These are phyloP conservation scores for Lepas anatifera DNA, from an alignment of 2,888 invertebrate genomes.

Conservation along the genomic window DNA sequence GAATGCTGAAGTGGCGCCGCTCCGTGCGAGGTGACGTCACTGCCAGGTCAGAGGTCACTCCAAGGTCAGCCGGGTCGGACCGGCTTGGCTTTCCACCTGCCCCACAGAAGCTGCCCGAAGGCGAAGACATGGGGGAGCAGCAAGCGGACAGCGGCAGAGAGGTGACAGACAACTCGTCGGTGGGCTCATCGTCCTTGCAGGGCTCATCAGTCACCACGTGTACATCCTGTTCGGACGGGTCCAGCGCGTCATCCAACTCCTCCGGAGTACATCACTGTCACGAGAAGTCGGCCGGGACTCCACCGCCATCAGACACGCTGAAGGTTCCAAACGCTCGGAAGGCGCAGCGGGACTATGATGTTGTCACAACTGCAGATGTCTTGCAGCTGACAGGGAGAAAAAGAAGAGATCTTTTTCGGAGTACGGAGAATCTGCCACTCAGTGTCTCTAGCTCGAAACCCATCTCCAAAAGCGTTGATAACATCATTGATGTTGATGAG, in stretches of 20 bases:
- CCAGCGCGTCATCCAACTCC: no score
- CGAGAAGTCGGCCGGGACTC: background rate
- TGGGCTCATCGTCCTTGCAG: background rate
- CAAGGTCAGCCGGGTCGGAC: background rate
- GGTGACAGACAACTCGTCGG: background rate
- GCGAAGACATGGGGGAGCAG: background rate
- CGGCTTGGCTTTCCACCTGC: background rate
- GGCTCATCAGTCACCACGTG: background rate
- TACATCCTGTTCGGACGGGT: background rate
- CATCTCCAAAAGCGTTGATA: background rate
- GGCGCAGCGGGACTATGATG: background rate
- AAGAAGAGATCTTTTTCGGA: no score
- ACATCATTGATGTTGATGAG: background rate
- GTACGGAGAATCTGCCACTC: background rate
- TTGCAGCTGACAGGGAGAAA: no score
- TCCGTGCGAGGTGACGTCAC: background rate
- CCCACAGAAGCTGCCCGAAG: background rate
- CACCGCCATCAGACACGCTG: background rate
- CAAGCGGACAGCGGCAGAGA: background rate
- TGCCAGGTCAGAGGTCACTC: background rate
- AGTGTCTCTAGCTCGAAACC: no score
- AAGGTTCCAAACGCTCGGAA: background rate
- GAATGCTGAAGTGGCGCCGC: conserved; percentile 4
- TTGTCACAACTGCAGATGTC: no score
- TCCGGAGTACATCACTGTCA: background rate